Base-by-base conservation (phyloP, 1,140 invertebrate species). In the Hormaphis cornu region DNA sequence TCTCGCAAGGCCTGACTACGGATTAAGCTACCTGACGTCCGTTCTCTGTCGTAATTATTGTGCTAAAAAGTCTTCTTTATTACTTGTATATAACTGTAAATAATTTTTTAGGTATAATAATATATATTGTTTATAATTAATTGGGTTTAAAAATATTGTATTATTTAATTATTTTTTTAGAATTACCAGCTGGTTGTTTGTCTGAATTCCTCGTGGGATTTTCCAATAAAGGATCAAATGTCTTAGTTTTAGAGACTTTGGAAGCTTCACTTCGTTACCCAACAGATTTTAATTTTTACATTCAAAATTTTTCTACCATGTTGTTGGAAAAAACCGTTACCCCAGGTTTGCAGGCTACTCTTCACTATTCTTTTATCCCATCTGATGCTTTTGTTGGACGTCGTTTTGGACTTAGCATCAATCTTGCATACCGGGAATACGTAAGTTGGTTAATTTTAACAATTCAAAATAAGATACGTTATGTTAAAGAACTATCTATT, bases 211-310 rank as follows among this genome's bases (percentile, higher is more conserved):
- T 99, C 2, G 91, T 99, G 73, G 95, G 96, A 42, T 97, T 99
- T 78, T 87, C 86, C 16, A 99, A 99, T 80, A 95, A 93, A 77
- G 97, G 95, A 40, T 83, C 88, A 71, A 83, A 87, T 73, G 92
- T 97, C 73, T 97, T 98, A 75, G 80, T 91, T 14, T 83, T 99
- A 9, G 95, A 98, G 77, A 88, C 87, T 3, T 82, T 98, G 75
- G 96, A 98, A 76, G 95, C 95, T 0, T 97, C 96, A 0, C 97
- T 99, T 85, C 86, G 96, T 75, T 99, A 98, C 77, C 94, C 96
- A 20, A 93, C 97, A 87, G 97, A 99, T 79, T 98, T 94, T 81
- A 94, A 88, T 73, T 99, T 95, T 78, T 92, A 95, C 77, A 96
- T 99, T 74, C 96, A 98, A 79, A 98, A 98, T 81, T 98, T 98